Conservation (phyloP, 2,888 invertebrate genomes). For the Subacronicta megacephala region DNA sequence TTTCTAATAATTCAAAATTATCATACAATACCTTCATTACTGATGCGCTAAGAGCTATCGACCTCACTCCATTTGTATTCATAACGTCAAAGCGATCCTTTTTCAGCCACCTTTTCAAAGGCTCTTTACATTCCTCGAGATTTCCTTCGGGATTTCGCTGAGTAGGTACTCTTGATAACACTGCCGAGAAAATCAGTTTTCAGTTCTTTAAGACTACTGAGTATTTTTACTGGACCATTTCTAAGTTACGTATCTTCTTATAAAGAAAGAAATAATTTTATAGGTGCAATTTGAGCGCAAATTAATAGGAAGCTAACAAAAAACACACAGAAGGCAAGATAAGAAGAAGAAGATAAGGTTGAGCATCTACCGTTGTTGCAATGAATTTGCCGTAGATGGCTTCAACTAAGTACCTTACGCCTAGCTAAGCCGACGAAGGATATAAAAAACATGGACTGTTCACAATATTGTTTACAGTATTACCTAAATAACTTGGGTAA, state of each 20-base stretch:
- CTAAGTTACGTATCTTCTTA: background rate
- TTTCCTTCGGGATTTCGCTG: slow-evolving; percentile 57
- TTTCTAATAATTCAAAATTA: slow-evolving; percentile 20
- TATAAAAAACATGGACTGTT: background rate
- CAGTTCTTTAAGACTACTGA: slow-evolving; percentile 25
- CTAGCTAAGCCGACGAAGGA: slow-evolving; percentile 3
- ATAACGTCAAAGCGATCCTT: slow-evolving; percentile 54
- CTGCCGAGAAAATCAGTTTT: slow-evolving; percentile 18
- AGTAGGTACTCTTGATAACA: slow-evolving; percentile 46
- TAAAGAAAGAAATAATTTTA: slow-evolving; percentile 1
- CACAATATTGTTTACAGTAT: background rate
- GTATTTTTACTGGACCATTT: slow-evolving; percentile 8
- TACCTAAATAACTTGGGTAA: background rate
- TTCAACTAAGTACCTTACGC: slow-evolving; percentile 26
- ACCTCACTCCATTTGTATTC: slow-evolving; percentile 51
- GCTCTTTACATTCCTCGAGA: slow-evolving; percentile 52
- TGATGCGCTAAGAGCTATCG: slow-evolving; percentile 46
- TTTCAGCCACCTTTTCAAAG: slow-evolving; percentile 52
- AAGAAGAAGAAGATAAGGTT: too few relatives aligned
- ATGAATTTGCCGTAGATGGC: slow-evolving; percentile 15
- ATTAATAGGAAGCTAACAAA: too few relatives aligned
- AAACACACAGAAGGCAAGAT: too few relatives aligned
- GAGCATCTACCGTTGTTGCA: slow-evolving; percentile 4
- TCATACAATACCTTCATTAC: slow-evolving; percentile 44
- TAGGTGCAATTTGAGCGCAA: too few relatives aligned